Conservation (phyloP, 2,113 vertebrate species). For the Stomatorhinus ivindoensis region DNA sequence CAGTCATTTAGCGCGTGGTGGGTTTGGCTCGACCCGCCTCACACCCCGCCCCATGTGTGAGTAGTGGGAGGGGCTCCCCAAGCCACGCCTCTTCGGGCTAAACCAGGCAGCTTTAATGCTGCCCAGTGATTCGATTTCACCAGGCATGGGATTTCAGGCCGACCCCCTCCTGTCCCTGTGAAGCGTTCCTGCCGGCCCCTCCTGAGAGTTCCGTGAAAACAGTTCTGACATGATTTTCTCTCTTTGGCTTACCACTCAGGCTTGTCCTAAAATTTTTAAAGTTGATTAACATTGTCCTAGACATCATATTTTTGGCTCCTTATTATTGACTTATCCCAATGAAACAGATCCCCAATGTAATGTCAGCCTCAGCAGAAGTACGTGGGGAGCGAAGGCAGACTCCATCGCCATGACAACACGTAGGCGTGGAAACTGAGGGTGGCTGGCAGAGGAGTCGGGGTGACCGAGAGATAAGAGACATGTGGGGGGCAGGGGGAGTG, state of each 20-base stretch:
- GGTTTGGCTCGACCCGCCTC: background rate
- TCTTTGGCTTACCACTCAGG: background rate
- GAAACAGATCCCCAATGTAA: background rate
- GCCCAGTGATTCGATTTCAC: background rate
- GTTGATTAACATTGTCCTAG: background rate
- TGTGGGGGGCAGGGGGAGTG: background rate
- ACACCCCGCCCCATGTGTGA: background rate
- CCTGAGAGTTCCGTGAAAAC: background rate
- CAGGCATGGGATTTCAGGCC: background rate
- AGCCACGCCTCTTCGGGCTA: background rate
- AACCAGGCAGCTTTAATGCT: background rate
- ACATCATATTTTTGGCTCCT: background rate
- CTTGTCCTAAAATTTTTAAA: background rate
- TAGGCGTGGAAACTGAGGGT: slow-evolving; percentile 6
- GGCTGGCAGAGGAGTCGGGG: background rate
- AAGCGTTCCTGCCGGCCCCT: background rate
- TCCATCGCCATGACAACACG: background rate
- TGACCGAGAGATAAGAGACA: background rate
- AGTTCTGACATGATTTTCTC: background rate
- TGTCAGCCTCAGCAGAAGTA: background rate
- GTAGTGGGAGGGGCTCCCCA: background rate
- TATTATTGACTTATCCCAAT: background rate
- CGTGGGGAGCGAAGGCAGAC: background rate
- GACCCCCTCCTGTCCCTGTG: background rate
- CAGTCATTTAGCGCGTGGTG: background rate